Base-by-base conservation (phyloP, 2,888 invertebrate genomes). In the Aphodius sticticus region DNA sequence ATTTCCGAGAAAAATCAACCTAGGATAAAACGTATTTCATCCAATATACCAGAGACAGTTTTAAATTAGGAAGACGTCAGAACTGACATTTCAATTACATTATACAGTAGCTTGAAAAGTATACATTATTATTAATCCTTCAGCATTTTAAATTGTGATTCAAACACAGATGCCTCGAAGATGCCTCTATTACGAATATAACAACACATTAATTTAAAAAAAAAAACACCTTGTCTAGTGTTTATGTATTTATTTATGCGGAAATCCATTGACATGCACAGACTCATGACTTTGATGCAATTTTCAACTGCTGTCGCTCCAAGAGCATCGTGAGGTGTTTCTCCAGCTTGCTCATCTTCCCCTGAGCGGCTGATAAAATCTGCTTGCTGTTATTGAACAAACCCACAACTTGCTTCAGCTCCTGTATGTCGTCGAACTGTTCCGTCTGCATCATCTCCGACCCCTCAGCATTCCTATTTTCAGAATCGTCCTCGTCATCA, bases 231-330 rank as follows among this genome's bases (percentile, higher is more conserved):
- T 53, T 12, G 7, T 53, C 53, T 53, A 53, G 26, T 53, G 12
- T 53, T 53, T 53, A 53, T 53, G 53, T 53, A 53, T 53, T 53
- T 53, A 53, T 53, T 53, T 53, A 53, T 53, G 53, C 53, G 53
- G 53, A 53, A 53, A 53, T 53, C 53, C 2, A 53, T 53, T 53
- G 53, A 53, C 53, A 53, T 53, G 12, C 9, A 53, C 53, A 53
- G 53, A 53, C 53, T 53, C 53, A 53, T 53, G 53, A 53, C 53
- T 53, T 53, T 53, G 53, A 53, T 5, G 53, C 53, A 12, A 53
- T 53, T 53, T 53, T 53, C 53, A 53, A 53, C 53, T 53, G 53
- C 53, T 53, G 53, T 5, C 53, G 7, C 53, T 53, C 53, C 53
- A 53, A 53, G 3, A 53, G 53, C 53, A 53, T 53, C 9, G 53